Evolutionary conservation across 2,113 vertebrate genomes (phyloP).

Genomic region (Thalassarche chlororhynchos): DNA sequence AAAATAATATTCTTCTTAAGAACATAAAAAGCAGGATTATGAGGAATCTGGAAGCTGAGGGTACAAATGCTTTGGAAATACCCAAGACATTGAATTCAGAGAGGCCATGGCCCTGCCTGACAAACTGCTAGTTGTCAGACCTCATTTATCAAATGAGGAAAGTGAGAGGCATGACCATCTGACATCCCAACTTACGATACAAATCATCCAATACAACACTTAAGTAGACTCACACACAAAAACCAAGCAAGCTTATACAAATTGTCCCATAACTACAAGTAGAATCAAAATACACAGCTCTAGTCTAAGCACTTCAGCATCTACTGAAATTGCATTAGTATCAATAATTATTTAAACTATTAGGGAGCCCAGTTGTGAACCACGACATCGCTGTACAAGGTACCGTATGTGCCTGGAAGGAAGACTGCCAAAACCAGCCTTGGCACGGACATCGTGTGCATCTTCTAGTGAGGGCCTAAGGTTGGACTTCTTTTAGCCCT

Average conservation of each 20-base stretch:
- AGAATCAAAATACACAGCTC: neutral
- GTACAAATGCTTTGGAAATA: neutral
- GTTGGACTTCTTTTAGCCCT: neutral
- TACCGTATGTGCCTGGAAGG: neutral
- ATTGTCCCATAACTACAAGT: accelerated
- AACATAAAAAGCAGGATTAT: neutral
- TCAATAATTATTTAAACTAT: neutral
- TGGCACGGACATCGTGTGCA: neutral
- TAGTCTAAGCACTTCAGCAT: neutral
- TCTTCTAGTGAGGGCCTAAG: neutral
- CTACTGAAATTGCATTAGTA: neutral
- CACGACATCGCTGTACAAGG: neutral
- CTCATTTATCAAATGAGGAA: neutral
- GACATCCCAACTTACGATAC: neutral
- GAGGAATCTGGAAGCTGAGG: neutral
- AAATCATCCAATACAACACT: neutral
- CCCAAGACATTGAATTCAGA: neutral
- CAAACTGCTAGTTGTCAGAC: neutral
- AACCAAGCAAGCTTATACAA: neutral
- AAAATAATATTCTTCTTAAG: neutral
- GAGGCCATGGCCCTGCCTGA: neutral
- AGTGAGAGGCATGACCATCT: neutral
- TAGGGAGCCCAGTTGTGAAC: neutral
- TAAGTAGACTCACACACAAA: neutral
- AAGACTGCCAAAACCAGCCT: neutral